Evolutionary conservation across 2,888 invertebrate genomes (phyloP), one percentile per base, ranked within the genome.

Genomic region (Hirtodrosophila cameraria): DNA sequence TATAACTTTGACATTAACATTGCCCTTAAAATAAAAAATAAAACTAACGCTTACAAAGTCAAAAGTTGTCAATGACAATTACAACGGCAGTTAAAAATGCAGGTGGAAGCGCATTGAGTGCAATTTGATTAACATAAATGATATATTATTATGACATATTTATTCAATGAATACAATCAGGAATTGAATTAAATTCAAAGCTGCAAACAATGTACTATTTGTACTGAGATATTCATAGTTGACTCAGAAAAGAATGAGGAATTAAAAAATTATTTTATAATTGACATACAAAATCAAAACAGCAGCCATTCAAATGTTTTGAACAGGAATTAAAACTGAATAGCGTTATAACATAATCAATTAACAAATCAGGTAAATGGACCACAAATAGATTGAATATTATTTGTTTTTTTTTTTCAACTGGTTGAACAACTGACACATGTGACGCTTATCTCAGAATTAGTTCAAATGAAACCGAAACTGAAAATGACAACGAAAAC

Each of bases 1-100:
- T 55, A 58, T 49, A 20, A 50, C 65, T 57, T 60, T 81, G 84
- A 41, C 79, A 84, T 84, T 84, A 86, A 86, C 82, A 82, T 86
- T 82, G 85, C 72, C 86, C 75, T 84, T 86, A 72, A 60, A 42
- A 45, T 11, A 11, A 12, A 3, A 9, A 50, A 46, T 12, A 31
- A 39, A 75, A 42, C 20, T 16, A 13, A 33, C 12, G 49, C 36
- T 42, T 60, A 35, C 39, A 70, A 60, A 43, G 38, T 3, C 13
- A 18, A 20, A 30, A 38, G 20, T 11, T 11, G 8, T 59, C 49
- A 54, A 66, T 58, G 59, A 11, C 46, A 42, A n/a, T n/a, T n/a
- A n/a, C n/a, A n/a, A n/a, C n/a, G 6, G 1, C 9, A 11, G 3
- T 25, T 5, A 20, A 12, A 73, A 48, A 59, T 79, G 76, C 80